These are phyloP conservation scores for Pammene aurita DNA, from an alignment of 2,888 invertebrate species.

Conservation along the genomic window DNA sequence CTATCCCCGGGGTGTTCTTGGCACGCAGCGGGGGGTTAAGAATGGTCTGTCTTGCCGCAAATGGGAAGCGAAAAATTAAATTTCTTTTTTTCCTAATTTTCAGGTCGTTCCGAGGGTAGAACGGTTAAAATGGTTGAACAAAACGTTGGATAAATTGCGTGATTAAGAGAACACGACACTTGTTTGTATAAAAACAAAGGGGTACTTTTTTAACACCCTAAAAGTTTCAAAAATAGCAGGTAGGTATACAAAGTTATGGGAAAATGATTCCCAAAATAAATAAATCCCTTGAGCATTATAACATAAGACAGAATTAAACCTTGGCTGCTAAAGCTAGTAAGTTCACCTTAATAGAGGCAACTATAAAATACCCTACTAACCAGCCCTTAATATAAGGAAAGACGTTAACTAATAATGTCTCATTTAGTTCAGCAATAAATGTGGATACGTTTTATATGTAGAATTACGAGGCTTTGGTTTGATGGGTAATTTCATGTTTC, in stretches of 20 bases:
- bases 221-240: too few species aligned
- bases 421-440: constrained; percentile 30
- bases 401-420: constrained; percentile 34
- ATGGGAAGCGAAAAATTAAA: constrained; percentile 45
- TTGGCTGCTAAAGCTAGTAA: constrained; percentile 5
- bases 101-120: constrained; percentile 38
- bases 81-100: constrained; percentile 40
- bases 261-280: too few species aligned
- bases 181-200: constrained; percentile 7
- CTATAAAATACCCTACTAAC: constrained; percentile 28
- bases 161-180: constrained; percentile 19
- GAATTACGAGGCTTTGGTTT: constrained; percentile 31
- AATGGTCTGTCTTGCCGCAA: constrained; percentile 55
- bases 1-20: constrained; percentile 60
- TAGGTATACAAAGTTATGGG: too few species aligned
- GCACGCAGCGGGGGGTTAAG: constrained; percentile 59
- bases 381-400: constrained; percentile 23
- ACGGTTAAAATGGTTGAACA: constrained; percentile 33
- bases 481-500: constrained; percentile 28
- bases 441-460: constrained; percentile 31
- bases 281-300: neutral
- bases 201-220: neutral
- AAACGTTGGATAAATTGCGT: constrained; percentile 22
- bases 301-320: constrained; percentile 3
- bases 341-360: constrained; percentile 12